Evolutionary conservation across 2,888 invertebrate genomes (phyloP), one percentile per base, ranked within the genome.

Genomic region (Harmothoe impar): DNA sequence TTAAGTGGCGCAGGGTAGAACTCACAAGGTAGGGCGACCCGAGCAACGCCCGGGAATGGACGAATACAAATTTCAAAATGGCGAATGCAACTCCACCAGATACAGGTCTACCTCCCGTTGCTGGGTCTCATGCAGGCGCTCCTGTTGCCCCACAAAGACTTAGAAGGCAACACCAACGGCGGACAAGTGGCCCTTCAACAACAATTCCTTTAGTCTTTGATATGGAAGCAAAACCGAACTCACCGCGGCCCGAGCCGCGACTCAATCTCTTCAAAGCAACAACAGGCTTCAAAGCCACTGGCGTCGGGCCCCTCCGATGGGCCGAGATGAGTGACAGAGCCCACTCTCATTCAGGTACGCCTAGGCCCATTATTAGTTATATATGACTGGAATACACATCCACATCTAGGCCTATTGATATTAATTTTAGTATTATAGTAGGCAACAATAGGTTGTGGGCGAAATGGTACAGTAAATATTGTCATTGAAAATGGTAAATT

Each of bases 211-310:
- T 62, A n/a, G 23, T 62, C 3, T 62, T 62, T 62, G 62, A 62
- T n/a, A 62, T 62, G n/a, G 62, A 62, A 20, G 20, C 62, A 20
- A 62, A 62, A n/a, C 62, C 62, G 23, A 62, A 5, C 62, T 62
- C 62, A n/a, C 62, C 62, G n/a, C 62, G n/a, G 3, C 20, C n/a
- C 62, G 62, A 62, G 23, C 62, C 62, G n/a, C 62, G n/a, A n/a
- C 20, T 62, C 62, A n/a, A 62, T n/a, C 62, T 62, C 62, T 62
- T 62, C 62, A 62, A 62, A n/a, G n/a, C 62, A n/a, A 62, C n/a
- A 1, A 62, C 62, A n/a, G 62, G 62, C 20, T 62, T n/a, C 23
- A 43, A 43, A 43, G n/a, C 3, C n/a, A 62, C 62, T 12, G 62
- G 62, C 7, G 20, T n/a, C 23, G 62, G 62, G 12, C 62, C 62